Evolutionary conservation across 37 sponge, comb jelly and placozoan genomes (phyloP), one percentile per base, ranked within the genome.

Genomic region (Agelas oroides): DNA sequence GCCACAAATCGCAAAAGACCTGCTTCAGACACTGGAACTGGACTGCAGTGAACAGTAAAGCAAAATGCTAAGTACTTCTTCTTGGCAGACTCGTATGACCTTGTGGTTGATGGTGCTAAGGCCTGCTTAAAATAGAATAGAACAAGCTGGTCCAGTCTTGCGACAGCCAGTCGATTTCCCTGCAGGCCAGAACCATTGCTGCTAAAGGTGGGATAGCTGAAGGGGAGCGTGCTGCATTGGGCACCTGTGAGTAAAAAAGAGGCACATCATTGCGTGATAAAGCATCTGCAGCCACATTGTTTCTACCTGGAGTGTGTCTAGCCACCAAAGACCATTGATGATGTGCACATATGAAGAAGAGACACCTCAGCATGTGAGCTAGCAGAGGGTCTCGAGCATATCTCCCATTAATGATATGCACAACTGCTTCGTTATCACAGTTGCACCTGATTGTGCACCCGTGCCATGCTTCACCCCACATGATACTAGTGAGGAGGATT

Each of bases 211-310:
- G 81, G 8, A 81, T 53, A 1, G 36, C 0, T 19, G 52, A 25
- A 18, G 68, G 53, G 3, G 52, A 15, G 2, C 17, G 16, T 12
- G 58, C 46, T 15, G 79, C 68, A 17, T 79, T 46, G 8, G 79
- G 79, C 28, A 19, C 20, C 24, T 66, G n/a, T 25, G 79, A 79
- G 37, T 66, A 30, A 32, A 79, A 79, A 27, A 27, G 65, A 18
- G 24, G 31, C 24, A 21, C 34, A 1, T 63, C 35, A 65, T 78
- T 63, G 14, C 78, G 40, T 5, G 84, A 84, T 19, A 84, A 54
- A 15, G 81, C 80, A 74, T 87, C 81, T 23, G 88, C 88, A 23
- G 55, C 58, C 13, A 16, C 56, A 71, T 87, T 87, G 35, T 53
- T 2, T 21, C 37, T 57, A 8, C 84, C 75, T 23, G 84, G 84